A percentile compares a stretch with the other conserved stretches of the same genome.
Evolutionary conservation across 2,888 invertebrate genomes (phyloP).

Genomic region (Scaptomyza parva): DNA sequence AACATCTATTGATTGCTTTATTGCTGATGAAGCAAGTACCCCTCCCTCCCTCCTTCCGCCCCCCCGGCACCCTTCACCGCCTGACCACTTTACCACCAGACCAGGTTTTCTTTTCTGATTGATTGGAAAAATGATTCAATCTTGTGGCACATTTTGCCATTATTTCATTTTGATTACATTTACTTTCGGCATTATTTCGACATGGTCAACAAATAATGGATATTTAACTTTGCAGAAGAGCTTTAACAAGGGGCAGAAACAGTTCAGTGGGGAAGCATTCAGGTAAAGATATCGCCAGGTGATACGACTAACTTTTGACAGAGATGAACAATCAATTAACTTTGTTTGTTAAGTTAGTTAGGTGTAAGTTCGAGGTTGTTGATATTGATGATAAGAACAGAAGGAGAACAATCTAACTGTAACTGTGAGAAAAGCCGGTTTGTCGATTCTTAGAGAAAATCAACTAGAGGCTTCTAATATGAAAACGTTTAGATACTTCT

Average conservation of each 20-base stretch:
- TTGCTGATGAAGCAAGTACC: slow-evolving; percentile 37
- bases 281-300: not conserved
- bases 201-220: slow-evolving; percentile 24
- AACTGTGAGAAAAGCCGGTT: no score
- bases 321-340: not conserved
- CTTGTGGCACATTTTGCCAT: slow-evolving; percentile 65
- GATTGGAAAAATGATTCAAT: slow-evolving; percentile 82
- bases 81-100: not conserved
- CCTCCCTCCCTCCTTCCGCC: not conserved
- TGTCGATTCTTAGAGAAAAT: no score
- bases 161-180: slow-evolving; percentile 50
- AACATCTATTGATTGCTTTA: slow-evolving; percentile 77
- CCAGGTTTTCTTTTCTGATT: slow-evolving; percentile 65
- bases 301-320: not conserved
- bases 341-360: not conserved
- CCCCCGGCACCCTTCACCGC: no score
- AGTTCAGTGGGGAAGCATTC: not conserved
- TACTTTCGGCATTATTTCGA: slow-evolving; percentile 30
- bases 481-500: no score
- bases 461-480: no score
- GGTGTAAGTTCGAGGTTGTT: no score
- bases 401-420: no score
- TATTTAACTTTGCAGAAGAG: slow-evolving; percentile 3
- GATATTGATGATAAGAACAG: no score
- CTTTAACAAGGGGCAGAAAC: not conserved